Evolutionary conservation across 2,797 vertebrate genomes (phyloP).

Genomic region (Sebastes vulpes): DNA sequence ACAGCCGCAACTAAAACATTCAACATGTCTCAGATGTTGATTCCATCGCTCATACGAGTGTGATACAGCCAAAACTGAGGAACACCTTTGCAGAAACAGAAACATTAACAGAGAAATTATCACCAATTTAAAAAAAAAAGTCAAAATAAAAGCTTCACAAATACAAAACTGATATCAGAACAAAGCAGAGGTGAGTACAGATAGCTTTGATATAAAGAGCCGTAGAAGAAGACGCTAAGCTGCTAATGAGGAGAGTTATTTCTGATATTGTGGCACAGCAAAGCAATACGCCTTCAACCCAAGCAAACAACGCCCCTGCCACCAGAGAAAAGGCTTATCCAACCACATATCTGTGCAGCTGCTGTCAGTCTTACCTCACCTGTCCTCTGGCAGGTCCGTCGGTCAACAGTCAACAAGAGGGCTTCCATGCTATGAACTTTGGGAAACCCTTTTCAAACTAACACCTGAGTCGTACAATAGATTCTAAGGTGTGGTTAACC

Average conservation of each 20-base stretch:
- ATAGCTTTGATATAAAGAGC: slow-evolving; percentile 2
- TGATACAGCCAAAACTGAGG: slow-evolving; percentile 30
- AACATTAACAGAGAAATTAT: background rate
- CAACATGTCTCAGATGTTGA: slow-evolving; percentile 76
- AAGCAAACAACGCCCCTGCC: slow-evolving; percentile 58
- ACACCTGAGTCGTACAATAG: background rate
- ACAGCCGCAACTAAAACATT: slow-evolving; percentile 42
- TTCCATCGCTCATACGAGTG: slow-evolving; percentile 63
- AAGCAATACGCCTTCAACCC: slow-evolving; percentile 42
- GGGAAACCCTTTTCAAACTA: slow-evolving; percentile 39
- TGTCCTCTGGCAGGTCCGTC: slow-evolving; percentile 73
- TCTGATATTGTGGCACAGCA: slow-evolving; percentile 4
- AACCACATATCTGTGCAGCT: slow-evolving; percentile 32
- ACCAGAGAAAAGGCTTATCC: slow-evolving; percentile 54
- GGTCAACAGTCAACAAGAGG: slow-evolving; percentile 71
- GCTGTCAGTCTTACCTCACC: slow-evolving; percentile 78
- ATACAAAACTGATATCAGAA: background rate
- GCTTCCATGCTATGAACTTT: slow-evolving; percentile 61
- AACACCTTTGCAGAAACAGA: slow-evolving; percentile 20
- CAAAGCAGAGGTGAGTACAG: slow-evolving; percentile 27
- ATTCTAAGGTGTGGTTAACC: slow-evolving; percentile 2
- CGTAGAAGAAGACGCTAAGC: slow-evolving; percentile 20
- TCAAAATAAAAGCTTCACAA: slow-evolving; percentile 3
- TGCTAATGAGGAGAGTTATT: slow-evolving; percentile 5
- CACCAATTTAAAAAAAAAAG: slow-evolving; percentile 13